Evolutionary conservation across 2,113 vertebrate genomes (phyloP).

Genomic region (Mirounga angustirostris): DNA sequence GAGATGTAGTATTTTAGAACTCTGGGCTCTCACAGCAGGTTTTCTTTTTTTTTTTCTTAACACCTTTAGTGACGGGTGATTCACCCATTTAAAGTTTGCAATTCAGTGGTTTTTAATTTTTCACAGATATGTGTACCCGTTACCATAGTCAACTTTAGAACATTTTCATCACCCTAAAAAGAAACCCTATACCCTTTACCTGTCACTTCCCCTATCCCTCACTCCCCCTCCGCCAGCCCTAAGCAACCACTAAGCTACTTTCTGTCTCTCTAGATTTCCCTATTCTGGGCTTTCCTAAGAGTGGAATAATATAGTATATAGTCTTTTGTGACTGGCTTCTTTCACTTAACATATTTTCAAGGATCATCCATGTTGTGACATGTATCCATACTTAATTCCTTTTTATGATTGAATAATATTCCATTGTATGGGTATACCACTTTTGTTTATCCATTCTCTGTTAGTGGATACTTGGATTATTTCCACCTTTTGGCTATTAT

Average conservation of each 20-base stretch:
- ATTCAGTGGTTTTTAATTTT: conserved; percentile 16
- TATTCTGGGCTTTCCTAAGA: conserved; percentile 45
- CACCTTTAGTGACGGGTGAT: conserved; percentile 21
- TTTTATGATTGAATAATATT: conserved; percentile 49
- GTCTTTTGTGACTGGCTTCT: conserved; percentile 42
- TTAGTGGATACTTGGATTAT: conserved; percentile 58
- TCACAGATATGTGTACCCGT: neutral
- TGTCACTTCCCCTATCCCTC: neutral
- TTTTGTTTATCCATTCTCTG: conserved; percentile 36
- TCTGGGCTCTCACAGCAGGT: neutral
- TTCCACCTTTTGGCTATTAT: conserved; percentile 43
- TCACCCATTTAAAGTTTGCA: conserved; percentile 34
- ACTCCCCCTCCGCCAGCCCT: neutral
- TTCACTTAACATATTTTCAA: conserved; percentile 54
- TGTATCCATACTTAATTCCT: conserved; percentile 53
- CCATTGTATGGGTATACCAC: neutral
- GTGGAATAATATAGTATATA: neutral
- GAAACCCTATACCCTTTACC: neutral
- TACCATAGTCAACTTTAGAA: conserved; percentile 47
- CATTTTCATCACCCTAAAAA: conserved; percentile 55
- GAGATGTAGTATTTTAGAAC: conserved; percentile 47
- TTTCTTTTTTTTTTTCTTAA: neutral
- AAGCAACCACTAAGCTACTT: conserved; percentile 39
- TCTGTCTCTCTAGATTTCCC: conserved; percentile 30
- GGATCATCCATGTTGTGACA: neutral